These are phyloP conservation scores for Myopa tessellatipennis DNA, from an alignment of 2,888 invertebrate genomes.

Conservation along the genomic window DNA sequence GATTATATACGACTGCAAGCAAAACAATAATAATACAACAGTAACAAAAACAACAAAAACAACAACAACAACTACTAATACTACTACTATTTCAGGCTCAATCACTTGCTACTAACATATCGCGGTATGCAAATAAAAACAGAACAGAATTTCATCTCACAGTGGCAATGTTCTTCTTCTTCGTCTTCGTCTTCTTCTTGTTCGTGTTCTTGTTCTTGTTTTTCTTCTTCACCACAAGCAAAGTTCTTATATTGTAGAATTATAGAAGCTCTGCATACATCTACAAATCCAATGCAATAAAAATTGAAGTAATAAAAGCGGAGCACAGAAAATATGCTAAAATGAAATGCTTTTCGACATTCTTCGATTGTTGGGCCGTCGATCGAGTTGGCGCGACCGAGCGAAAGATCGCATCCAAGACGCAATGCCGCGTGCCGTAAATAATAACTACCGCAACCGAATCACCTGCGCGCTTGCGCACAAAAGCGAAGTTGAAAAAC, in stretches of 20 bases:
- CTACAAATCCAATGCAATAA: conserved; percentile 2
- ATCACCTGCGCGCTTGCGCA: conserved; percentile 19
- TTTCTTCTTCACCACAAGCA: too few relatives aligned
- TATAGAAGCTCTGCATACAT: background rate
- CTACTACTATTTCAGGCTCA: background rate
- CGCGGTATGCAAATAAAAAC: background rate
- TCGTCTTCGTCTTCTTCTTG: too few relatives aligned
- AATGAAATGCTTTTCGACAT: conserved; percentile 59
- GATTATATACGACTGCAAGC: background rate
- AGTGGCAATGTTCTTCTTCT: too few relatives aligned
- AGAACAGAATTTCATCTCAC: background rate
- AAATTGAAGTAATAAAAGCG: background rate
- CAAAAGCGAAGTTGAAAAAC: conserved; percentile 44
- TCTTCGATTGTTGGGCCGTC: conserved; percentile 49
- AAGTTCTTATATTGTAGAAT: too few relatives aligned
- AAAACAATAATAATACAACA: conserved; percentile 5
- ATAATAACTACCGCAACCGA: background rate
- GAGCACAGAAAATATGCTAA: conserved; percentile 50
- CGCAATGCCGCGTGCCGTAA: background rate
- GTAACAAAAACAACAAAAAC: background rate
- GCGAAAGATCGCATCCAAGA: too few relatives aligned
- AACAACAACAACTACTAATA: background rate
- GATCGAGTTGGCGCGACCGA: background rate
- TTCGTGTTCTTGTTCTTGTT: too few relatives aligned
- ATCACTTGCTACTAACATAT: background rate